Conservation (phyloP, 2,797 vertebrate species). For the Vipera ursinii region DNA sequence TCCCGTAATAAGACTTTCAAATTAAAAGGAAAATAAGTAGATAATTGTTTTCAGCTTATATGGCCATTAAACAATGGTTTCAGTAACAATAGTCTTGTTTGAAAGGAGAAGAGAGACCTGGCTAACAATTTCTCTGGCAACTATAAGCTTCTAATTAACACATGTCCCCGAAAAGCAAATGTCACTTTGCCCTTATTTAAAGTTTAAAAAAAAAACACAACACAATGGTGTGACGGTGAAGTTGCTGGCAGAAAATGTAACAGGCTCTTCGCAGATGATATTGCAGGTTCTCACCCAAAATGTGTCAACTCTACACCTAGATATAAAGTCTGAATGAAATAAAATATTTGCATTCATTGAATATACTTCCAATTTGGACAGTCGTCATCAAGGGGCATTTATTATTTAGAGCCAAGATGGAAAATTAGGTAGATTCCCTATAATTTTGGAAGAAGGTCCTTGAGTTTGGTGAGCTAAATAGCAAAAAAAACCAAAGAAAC, state of each 20-base stretch:
- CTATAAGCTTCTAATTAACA: conserved; percentile 17
- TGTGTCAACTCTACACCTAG: neutral
- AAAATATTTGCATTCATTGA: neutral
- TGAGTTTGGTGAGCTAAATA: neutral
- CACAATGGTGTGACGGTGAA: neutral
- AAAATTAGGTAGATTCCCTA: neutral
- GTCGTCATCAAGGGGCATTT: neutral
- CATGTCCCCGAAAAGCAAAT: conserved; percentile 23
- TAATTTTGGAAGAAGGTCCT: neutral
- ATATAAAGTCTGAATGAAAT: neutral
- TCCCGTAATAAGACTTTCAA: conserved; percentile 41
- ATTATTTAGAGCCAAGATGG: neutral
- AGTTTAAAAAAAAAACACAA: neutral
- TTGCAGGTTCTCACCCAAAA: neutral
- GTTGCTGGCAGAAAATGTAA: neutral
- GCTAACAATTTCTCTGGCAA: neutral
- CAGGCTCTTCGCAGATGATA: neutral
- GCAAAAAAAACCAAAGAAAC: no score
- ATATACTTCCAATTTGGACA: neutral
- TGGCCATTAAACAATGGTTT: conserved; percentile 35
- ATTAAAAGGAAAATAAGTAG: conserved; percentile 41
- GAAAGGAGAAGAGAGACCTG: neutral
- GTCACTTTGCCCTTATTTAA: neutral
- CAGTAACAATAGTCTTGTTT: conserved; percentile 19
- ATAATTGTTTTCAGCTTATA: conserved; percentile 53